Evolutionary conservation across 2,113 vertebrate species (phyloP).

Genomic region (Rhegmatorhina hoffmannsi): DNA sequence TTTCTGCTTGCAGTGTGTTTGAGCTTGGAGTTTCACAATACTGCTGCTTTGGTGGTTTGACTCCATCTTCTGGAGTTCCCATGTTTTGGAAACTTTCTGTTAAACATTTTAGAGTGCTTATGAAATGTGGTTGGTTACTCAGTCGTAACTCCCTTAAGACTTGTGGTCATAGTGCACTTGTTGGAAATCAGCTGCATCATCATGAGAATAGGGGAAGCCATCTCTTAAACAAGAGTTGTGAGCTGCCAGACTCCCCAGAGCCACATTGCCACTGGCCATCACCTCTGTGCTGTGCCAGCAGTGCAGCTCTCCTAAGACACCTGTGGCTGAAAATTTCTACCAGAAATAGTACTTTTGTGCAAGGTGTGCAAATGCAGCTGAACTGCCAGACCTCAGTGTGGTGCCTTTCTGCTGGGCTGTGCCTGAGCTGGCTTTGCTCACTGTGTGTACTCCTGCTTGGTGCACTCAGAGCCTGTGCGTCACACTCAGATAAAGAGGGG

Average conservation of each 20-base stretch:
- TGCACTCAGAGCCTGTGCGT: rapidly evolving
- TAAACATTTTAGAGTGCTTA: background rate
- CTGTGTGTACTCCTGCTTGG: background rate
- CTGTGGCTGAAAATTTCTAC: rapidly evolving
- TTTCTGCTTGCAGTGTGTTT: background rate
- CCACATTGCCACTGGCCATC: background rate
- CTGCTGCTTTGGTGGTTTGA: background rate
- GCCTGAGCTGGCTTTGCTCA: background rate
- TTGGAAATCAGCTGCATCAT: background rate
- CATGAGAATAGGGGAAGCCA: background rate
- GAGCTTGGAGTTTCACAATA: background rate
- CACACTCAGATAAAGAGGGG: rapidly evolving
- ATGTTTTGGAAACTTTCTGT: background rate
- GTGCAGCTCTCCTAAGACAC: background rate
- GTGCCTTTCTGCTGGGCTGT: rapidly evolving
- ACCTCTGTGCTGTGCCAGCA: background rate
- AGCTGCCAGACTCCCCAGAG: background rate
- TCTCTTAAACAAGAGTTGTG: background rate
- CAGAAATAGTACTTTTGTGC: background rate
- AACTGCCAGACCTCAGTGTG: background rate
- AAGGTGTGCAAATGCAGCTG: background rate
- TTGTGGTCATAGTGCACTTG: background rate
- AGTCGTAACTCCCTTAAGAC: background rate
- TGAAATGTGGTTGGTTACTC: background rate
- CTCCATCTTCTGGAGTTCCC: background rate